Percentiles rank a stretch among this genome's conserved stretches.
Conservation (phyloP, 2,888 invertebrate species). For the Tupiocoris notatus region DNA sequence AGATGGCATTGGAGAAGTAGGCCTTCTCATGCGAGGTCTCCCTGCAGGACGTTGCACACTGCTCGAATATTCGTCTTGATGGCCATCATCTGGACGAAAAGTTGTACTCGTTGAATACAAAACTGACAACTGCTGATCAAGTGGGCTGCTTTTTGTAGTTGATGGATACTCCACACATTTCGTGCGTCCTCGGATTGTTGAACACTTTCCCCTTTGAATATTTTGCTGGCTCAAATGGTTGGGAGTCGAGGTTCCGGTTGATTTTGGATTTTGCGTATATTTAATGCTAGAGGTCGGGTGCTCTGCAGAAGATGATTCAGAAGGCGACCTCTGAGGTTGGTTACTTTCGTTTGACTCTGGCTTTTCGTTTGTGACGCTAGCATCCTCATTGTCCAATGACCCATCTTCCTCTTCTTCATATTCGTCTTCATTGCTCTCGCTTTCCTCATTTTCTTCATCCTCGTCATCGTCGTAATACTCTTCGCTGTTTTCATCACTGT, state of each 20-base stretch:
- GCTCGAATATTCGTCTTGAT: background rate
- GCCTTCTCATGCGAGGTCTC: slow-evolving; percentile 17
- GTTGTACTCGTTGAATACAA: slow-evolving; percentile 3
- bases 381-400: slow-evolving; percentile 25
- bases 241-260: slow-evolving; percentile 9
- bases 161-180: slow-evolving; percentile 12
- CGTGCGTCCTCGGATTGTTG: slow-evolving; percentile 15
- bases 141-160: background rate
- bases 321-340: background rate
- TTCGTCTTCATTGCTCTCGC: slow-evolving; percentile 13
- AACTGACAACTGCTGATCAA: background rate
- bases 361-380: slow-evolving; percentile 40
- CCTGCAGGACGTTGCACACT: background rate
- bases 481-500: slow-evolving; percentile 45
- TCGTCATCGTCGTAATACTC: slow-evolving; percentile 56
- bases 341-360: background rate
- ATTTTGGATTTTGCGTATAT: slow-evolving; percentile 14
- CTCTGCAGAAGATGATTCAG: slow-evolving; percentile 41
- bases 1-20: slow-evolving; percentile 5
- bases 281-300: slow-evolving; percentile 28
- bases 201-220: background rate
- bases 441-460: slow-evolving; percentile 53
- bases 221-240: background rate
- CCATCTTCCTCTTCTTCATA: slow-evolving; percentile 21
- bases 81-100: background rate